Percentiles rank a stretch among this genome's conserved stretches.
Evolutionary conservation across 23 tunicate species (phyloP).

Genomic region (Styela clava): DNA sequence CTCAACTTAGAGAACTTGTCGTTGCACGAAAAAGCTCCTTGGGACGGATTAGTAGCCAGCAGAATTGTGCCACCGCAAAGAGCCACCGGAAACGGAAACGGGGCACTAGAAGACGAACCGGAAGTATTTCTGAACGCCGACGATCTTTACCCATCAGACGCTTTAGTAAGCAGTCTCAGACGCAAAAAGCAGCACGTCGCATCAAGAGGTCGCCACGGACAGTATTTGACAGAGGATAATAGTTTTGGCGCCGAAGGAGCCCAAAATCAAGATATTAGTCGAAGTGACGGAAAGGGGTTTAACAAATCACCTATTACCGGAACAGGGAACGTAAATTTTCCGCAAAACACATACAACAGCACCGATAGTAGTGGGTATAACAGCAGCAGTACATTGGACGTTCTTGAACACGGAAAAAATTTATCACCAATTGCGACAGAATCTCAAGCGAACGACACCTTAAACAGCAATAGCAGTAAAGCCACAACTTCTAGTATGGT

Average conservation of each 20-base stretch:
- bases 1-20: constrained; percentile 82
- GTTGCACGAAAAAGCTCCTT: constrained; percentile 39
- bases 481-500: constrained; percentile 17
- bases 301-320: constrained; percentile 61
- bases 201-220: constrained; percentile 12
- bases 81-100: neutral
- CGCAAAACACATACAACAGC: constrained; percentile 86
- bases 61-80: neutral
- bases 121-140: constrained; percentile 47
- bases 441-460: constrained; percentile 12
- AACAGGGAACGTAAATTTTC: constrained; percentile 33
- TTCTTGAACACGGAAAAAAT: constrained; percentile 42
- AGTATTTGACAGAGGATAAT: neutral
- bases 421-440: constrained; percentile 7
- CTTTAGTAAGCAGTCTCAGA: neutral
- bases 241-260: constrained; percentile 21
- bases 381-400: constrained; percentile 88
- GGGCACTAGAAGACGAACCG: constrained; percentile 2
- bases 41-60: constrained; percentile 15
- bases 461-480: constrained; percentile 26
- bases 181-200: constrained; percentile 7
- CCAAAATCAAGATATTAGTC: neutral
- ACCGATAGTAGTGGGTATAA: constrained; percentile 95
- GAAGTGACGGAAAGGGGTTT: neutral
- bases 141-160: constrained; percentile 33